These are phyloP conservation scores for Stegophylla sp. DNA, from an alignment of 2,888 invertebrate genomes.

Conservation along the genomic window DNA sequence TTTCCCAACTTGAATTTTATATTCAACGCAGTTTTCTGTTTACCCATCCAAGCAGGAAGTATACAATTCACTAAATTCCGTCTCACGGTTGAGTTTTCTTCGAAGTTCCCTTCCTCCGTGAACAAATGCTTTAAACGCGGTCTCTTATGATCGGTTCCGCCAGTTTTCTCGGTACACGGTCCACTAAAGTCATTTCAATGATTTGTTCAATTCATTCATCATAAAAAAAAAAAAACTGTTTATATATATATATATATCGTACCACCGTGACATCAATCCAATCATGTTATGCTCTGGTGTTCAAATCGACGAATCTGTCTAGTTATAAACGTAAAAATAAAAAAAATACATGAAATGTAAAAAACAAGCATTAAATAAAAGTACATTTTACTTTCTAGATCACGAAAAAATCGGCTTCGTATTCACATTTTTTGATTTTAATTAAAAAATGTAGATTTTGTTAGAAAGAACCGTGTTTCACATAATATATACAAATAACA, in stretches of 20 bases:
- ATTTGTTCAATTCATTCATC: conserved; percentile 55
- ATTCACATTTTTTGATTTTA: background rate
- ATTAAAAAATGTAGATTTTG: background rate
- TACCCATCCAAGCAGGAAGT: conserved; percentile 42
- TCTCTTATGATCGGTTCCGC: conserved; percentile 51
- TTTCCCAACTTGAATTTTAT: conserved; percentile 29
- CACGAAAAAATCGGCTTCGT: background rate
- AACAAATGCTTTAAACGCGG: conserved; percentile 39
- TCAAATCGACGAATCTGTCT: conserved; percentile 35
- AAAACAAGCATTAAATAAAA: background rate
- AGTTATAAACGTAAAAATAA: conserved; percentile 18
- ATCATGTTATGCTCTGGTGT: conserved; percentile 39
- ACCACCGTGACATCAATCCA: conserved; percentile 48
- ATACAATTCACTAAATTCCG: conserved; percentile 37
- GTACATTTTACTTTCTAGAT: background rate
- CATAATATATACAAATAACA: background rate
- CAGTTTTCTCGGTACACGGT: conserved; percentile 56
- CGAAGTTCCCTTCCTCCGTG: background rate
- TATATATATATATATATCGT: conserved; percentile 1
- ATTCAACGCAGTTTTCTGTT: conserved; percentile 42
- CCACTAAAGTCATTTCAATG: conserved; percentile 51
- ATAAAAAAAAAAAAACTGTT: conserved; percentile 36
- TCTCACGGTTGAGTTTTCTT: conserved; percentile 53
- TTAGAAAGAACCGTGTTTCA: background rate
- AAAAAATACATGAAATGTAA: background rate